phyloP scores from a whole-genome alignment of 2,888 invertebrate genomes.

The Hemaris fuciformis region DNA sequence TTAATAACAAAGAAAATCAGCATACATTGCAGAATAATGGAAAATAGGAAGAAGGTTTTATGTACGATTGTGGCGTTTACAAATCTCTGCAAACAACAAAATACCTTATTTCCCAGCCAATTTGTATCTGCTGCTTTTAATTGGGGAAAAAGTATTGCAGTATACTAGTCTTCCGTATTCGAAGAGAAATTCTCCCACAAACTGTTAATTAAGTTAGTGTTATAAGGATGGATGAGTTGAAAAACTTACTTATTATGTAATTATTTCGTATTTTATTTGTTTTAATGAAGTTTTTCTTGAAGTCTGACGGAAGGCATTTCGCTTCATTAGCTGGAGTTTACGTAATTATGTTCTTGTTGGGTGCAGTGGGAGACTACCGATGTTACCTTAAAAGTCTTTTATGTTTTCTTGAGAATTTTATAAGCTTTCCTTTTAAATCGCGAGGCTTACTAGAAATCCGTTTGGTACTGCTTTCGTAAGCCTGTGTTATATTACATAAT shows the following conservation, averaged over 20 bases:
- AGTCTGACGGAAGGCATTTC: not conserved
- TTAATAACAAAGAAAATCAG: no score
- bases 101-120: slow-evolving; percentile 26
- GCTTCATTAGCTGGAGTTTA: not conserved
- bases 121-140: slow-evolving; percentile 34
- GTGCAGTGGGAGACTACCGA: not conserved
- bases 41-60: no score
- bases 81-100: not conserved
- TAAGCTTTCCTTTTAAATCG: not conserved
- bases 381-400: not conserved
- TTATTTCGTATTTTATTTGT: not conserved
- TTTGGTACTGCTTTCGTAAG: not conserved
- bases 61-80: not conserved
- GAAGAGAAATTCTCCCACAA: not conserved
- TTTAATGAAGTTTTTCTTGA: not conserved
- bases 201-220: slow-evolving; percentile 7
- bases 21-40: no score
- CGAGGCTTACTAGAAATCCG: not conserved
- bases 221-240: not conserved
- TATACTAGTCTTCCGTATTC: slow-evolving; percentile 24
- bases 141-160: slow-evolving; percentile 29
- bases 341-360: not conserved
- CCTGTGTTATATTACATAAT: no score
- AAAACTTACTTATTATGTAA: not conserved
- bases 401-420: not conserved